These are phyloP conservation scores for Chionoecetes opilio DNA, from an alignment of 1,140 invertebrate species.

Conservation along the genomic window DNA sequence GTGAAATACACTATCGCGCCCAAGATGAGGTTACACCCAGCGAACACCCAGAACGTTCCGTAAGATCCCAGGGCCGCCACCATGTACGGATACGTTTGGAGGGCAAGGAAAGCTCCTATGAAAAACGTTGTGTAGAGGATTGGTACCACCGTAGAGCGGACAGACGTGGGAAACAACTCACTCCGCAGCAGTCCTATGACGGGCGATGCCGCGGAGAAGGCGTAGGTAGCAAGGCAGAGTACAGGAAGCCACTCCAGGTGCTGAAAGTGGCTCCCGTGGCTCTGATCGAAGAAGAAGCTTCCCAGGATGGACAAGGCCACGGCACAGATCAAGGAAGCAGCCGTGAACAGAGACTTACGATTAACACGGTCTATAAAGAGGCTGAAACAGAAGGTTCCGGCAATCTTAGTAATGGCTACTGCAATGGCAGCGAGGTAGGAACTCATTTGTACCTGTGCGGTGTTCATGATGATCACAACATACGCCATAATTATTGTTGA, in stretches of 20 bases:
- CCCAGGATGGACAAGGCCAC: background rate
- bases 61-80: background rate
- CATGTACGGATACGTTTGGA: slow-evolving; percentile 6
- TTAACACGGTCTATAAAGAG: slow-evolving; percentile 33
- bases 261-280: background rate
- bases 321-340: background rate
- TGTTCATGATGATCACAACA: slow-evolving; percentile 45
- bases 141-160: slow-evolving; percentile 40
- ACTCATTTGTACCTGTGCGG: slow-evolving; percentile 12
- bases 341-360: slow-evolving; percentile 1
- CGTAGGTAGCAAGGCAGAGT: background rate
- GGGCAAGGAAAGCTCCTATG: slow-evolving; percentile 27
- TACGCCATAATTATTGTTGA: background rate
- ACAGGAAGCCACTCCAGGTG: slow-evolving; percentile 35
- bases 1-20: background rate
- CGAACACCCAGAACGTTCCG: slow-evolving; percentile 41
- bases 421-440: slow-evolving; percentile 35
- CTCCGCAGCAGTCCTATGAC: slow-evolving; percentile 44
- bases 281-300: slow-evolving; percentile 41
- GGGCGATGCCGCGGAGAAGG: slow-evolving; percentile 1
- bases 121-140: slow-evolving; percentile 43
- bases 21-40: background rate
- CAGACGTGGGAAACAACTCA: slow-evolving; percentile 43
- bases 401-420: background rate
- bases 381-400: slow-evolving; percentile 16